Conservation (phyloP, 2,797 vertebrate species). For the Pagetopsis macropterus region DNA sequence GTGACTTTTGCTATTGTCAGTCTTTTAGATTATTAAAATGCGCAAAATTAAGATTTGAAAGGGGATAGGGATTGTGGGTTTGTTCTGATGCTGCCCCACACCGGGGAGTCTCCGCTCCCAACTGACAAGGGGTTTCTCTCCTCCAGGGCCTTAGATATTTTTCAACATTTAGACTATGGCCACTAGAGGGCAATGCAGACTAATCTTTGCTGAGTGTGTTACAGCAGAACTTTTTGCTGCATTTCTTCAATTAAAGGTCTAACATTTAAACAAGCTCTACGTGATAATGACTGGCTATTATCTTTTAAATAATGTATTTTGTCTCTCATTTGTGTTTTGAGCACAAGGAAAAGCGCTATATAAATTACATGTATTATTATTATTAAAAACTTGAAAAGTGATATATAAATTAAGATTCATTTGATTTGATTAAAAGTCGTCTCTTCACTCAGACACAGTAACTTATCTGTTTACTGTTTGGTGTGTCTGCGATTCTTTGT, state of each 20-base stretch:
- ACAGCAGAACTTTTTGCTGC: neutral
- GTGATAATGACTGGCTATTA: too few relatives aligned
- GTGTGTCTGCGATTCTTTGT: neutral
- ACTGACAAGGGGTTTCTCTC: too few relatives aligned
- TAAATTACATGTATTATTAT: too few relatives aligned
- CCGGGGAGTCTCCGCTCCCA: too few relatives aligned
- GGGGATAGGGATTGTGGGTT: too few relatives aligned
- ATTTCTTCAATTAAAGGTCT: neutral
- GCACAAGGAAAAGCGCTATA: too few relatives aligned
- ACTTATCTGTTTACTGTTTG: neutral
- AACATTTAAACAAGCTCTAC: neutral
- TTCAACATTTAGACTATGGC: neutral
- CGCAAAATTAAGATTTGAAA: too few relatives aligned
- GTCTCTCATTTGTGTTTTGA: too few relatives aligned
- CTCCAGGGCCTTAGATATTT: too few relatives aligned
- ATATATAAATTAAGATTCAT: neutral
- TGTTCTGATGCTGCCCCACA: too few relatives aligned
- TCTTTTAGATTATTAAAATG: too few relatives aligned
- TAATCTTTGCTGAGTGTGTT: slow-evolving; percentile 1
- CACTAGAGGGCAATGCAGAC: slow-evolving; percentile 55
- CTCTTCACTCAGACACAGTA: neutral
- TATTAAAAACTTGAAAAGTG: neutral
- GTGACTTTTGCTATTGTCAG: too few relatives aligned
- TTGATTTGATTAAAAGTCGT: neutral
- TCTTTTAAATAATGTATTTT: neutral